These are phyloP conservation scores for Neolamprologus variostigma DNA, from an alignment of 2,113 vertebrate genomes.

Conservation along the genomic window DNA sequence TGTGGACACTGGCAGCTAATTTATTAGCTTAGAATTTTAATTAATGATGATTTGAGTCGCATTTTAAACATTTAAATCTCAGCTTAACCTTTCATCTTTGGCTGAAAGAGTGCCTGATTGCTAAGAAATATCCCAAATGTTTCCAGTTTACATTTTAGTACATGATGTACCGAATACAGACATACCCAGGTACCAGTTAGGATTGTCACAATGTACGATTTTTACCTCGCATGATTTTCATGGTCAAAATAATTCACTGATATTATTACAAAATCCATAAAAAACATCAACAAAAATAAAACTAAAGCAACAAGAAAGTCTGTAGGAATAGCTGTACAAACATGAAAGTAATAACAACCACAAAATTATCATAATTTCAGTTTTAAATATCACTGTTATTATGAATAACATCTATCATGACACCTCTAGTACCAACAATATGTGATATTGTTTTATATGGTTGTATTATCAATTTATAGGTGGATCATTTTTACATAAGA, in stretches of 20 bases:
- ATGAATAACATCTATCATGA: neutral
- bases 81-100: neutral
- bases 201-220: neutral
- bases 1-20: constrained; percentile 10
- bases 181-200: neutral
- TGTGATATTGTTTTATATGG: neutral
- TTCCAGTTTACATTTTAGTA: neutral
- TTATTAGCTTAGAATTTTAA: neutral
- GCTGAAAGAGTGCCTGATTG: neutral
- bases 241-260: neutral
- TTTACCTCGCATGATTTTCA: neutral
- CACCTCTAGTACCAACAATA: neutral
- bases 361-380: neutral
- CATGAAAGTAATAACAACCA: neutral
- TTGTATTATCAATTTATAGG: neutral
- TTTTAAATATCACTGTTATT: neutral
- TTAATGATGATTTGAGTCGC: neutral
- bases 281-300: neutral
- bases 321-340: neutral
- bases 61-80: neutral
- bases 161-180: neutral
- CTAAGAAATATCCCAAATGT: neutral
- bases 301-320: neutral
- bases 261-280: neutral
- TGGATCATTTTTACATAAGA: neutral